phyloP scores from a whole-genome alignment of 2,797 vertebrate genomes.

The Protonibea diacanthus region DNA sequence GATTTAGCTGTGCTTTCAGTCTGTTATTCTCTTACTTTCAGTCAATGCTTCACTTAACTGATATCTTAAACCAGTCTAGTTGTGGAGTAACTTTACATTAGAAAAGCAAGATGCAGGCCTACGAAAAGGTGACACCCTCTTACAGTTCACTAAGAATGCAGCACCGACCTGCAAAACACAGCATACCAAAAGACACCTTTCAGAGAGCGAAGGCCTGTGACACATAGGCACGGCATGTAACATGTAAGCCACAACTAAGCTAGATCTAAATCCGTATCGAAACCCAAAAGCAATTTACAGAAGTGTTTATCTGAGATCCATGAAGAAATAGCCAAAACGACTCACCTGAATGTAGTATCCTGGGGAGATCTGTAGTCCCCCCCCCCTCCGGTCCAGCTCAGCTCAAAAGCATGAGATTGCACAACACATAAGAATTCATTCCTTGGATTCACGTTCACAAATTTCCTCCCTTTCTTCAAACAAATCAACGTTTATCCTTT shows the following conservation, averaged over 20 bases:
- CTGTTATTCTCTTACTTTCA: not conserved
- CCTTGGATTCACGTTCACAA: slow-evolving; percentile 68
- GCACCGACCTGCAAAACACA: slow-evolving; percentile 67
- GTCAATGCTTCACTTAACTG: not conserved
- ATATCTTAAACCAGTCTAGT: not conserved
- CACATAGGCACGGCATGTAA: slow-evolving; percentile 77
- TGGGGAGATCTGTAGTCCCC: slow-evolving; percentile 61
- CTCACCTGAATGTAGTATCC: slow-evolving; percentile 82
- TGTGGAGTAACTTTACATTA: not conserved
- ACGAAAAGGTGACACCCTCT: slow-evolving; percentile 52
- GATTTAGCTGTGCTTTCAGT: not conserved
- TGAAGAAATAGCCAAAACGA: slow-evolving; percentile 8
- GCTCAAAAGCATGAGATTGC: slow-evolving; percentile 78
- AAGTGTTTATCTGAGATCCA: slow-evolving; percentile 10
- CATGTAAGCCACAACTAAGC: slow-evolving; percentile 61
- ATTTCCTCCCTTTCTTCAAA: slow-evolving; percentile 31
- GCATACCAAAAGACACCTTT: slow-evolving; percentile 61
- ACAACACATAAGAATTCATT: slow-evolving; percentile 76
- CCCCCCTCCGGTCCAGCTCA: slow-evolving; percentile 62
- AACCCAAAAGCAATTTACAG: slow-evolving; percentile 17
- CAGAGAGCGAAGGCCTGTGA: slow-evolving; percentile 65
- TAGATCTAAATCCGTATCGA: slow-evolving; percentile 19
- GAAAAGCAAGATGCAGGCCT: slow-evolving; percentile 9
- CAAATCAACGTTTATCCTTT: slow-evolving; percentile 32
- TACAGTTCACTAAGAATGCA: slow-evolving; percentile 63